Evolutionary conservation across 2,888 invertebrate species (phyloP), one percentile per base, ranked within the genome.

Genomic region (Liposcelis brunnea): DNA sequence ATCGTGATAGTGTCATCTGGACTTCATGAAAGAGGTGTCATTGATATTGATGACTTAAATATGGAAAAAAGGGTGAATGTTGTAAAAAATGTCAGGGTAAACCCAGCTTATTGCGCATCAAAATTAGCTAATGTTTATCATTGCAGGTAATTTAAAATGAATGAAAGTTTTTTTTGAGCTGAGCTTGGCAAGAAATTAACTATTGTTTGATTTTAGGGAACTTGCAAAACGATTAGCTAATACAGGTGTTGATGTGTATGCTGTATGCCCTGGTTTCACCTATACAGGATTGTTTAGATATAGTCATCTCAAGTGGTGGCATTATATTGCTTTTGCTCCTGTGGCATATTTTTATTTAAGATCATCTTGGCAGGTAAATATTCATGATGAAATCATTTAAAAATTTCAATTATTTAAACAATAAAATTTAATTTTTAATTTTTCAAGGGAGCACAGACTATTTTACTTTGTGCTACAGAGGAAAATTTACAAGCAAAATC

Each of bases 181-280:
- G n/a, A n/a, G n/a, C n/a, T n/a, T n/a, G n/a, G n/a, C n/a, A n/a
- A n/a, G n/a, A n/a, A n/a, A n/a, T n/a, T n/a, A n/a, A n/a, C n/a
- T n/a, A n/a, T n/a, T n/a, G n/a, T n/a, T n/a, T n/a, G n/a, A n/a
- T 36, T 36, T 36, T 7, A 40, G 40, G 40, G 40, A 40, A 21
- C 60, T 85, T 35, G 71, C 80, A 0, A 68, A 67, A 45, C 65
- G 68, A 51, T 58, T 70, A 5, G 61, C 66, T 52, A 67, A 68
- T 12, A 66, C 63, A 1, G 75, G 73, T 1, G 66, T 80, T 14
- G 73, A 74, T 52, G 75, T 77, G 1, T 76, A 76, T 53, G 69
- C 75, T 19, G 71, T 79, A 50, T 84, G 82, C 55, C 87, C 86
- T 1, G 86, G 85, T 6, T 82, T 83, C 66, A 79, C 80, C 38